Evolutionary conservation across 1,140 invertebrate genomes (phyloP).

Genomic region (Scaptomyza pallida): DNA sequence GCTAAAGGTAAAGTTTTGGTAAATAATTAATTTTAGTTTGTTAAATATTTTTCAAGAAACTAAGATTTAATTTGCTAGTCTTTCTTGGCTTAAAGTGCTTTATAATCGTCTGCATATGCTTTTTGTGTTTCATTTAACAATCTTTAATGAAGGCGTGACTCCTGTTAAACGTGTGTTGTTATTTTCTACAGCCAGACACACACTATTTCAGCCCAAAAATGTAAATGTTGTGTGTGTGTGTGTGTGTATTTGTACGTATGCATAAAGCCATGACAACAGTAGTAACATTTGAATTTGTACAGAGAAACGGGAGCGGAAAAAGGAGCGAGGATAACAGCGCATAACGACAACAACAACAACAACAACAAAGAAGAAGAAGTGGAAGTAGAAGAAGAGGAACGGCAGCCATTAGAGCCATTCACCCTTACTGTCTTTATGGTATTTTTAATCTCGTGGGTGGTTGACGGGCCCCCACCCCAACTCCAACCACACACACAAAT

Average conservation of each 20-base stretch:
- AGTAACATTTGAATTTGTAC: conserved; percentile 7
- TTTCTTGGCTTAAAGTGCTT: neutral
- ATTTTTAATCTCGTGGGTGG: conserved; percentile 82
- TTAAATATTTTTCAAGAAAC: too few relatives aligned
- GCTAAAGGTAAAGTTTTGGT: too few relatives aligned
- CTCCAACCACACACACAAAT: neutral
- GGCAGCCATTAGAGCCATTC: conserved; percentile 81
- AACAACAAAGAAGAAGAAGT: conserved; percentile 32
- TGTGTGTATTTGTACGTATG: neutral
- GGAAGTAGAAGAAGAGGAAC: conserved; percentile 3
- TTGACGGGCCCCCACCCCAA: conserved; percentile 40
- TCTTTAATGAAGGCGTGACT: conserved; percentile 22
- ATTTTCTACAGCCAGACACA: conserved; percentile 2
- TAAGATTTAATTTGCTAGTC: too few relatives aligned
- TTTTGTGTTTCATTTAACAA: too few relatives aligned
- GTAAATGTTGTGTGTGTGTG: conserved; percentile 11
- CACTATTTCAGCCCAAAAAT: too few relatives aligned
- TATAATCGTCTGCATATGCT: conserved; percentile 15
- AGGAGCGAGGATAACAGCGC: conserved; percentile 46
- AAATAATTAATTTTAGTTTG: too few relatives aligned
- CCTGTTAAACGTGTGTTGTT: conserved; percentile 1
- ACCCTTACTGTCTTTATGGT: conserved; percentile 82
- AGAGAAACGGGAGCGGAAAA: conserved; percentile 12
- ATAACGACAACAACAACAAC: conserved; percentile 49
- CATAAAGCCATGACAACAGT: conserved; percentile 15